Base-by-base conservation (phyloP, 2,113 vertebrate species). In the Pyxicephalus adspersus region DNA sequence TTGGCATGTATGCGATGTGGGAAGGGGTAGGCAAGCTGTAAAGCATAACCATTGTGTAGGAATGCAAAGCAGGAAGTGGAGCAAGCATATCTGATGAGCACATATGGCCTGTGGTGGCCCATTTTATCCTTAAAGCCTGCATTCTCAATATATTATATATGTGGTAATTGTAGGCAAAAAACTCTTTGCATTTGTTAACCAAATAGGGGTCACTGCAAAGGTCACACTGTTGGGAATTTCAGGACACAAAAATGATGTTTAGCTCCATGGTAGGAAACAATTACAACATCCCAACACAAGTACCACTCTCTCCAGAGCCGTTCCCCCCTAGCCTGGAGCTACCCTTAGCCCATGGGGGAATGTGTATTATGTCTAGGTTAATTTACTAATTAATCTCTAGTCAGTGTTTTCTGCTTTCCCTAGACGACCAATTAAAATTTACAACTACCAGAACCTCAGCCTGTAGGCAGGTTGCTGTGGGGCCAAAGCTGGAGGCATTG, bases 341-440 rank as follows among this genome's bases (percentile, higher is more conserved):
- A 94, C 93, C 70, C 84, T 52, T 68, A 83, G 92, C 95, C 97
- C 95, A 84, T 90, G 92, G 97, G 97, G 97, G 97, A 85, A 94
- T 90, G 93, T 94, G 95, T 96, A 97, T 97, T 97, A 97, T 96
- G 95, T 94, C 95, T 98, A 95, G 96, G 97, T 98, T 98, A 98
- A 98, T 98, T 98, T 98, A 96, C 96, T 98, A 96, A 99, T 98
- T 98, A 99, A 98, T 98, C 97, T 98, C 97, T 92, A 98, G 96
- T 95, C 96, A 96, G 96, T 95, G 95, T 95, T 98, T 97, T 96
- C 94, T 92, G 94, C 95, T 98, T 98, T 98, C 96, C 97, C 97
- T 96, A 98, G 96, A 99, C 97, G 97, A 95, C 97, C 97, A 99
- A 99, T 99, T 99, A 99, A 99, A 99, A 98, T 96, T 94, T 96